Evolutionary conservation across 2,888 invertebrate genomes (phyloP).

Genomic region (Nemoura dubitans): DNA sequence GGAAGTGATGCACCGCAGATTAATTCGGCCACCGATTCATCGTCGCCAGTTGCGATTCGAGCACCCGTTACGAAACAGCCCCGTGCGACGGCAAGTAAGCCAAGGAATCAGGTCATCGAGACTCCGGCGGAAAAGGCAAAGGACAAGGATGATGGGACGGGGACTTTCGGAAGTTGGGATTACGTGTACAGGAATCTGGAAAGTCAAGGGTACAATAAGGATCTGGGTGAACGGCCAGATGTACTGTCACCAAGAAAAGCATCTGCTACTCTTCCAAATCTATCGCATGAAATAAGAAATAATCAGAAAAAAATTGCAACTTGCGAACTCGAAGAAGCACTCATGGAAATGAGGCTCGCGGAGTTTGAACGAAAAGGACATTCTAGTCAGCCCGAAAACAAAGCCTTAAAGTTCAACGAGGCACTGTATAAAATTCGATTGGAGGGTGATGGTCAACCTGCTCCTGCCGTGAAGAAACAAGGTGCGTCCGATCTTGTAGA

Average conservation of each 20-base stretch:
- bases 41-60: conserved; percentile 45
- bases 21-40: conserved; percentile 44
- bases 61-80: conserved; percentile 22
- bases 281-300: conserved; percentile 37
- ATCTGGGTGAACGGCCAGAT: conserved; percentile 73
- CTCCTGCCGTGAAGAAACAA: not conserved
- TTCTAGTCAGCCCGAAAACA: conserved; percentile 35
- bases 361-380: conserved; percentile 52
- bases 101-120: conserved; percentile 45
- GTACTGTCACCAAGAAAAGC: conserved; percentile 56
- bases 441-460: conserved; percentile 45
- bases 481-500: conserved; percentile 38
- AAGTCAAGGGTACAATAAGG: conserved; percentile 73
- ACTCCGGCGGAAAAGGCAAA: conserved; percentile 54
- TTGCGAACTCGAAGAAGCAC: conserved; percentile 66
- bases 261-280: conserved; percentile 23
- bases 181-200: conserved; percentile 82
- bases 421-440: conserved; percentile 60
- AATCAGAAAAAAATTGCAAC: conserved; percentile 55
- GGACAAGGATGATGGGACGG: conserved; percentile 72
- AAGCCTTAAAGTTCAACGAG: conserved; percentile 65
- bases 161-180: conserved; percentile 76
- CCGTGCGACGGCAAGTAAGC: conserved; percentile 42
- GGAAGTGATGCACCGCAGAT: conserved; percentile 43
- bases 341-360: conserved; percentile 65